Evolutionary conservation across 2,113 vertebrate species (phyloP), one percentile per base, ranked within the genome.

Genomic region (Axis porcinus): DNA sequence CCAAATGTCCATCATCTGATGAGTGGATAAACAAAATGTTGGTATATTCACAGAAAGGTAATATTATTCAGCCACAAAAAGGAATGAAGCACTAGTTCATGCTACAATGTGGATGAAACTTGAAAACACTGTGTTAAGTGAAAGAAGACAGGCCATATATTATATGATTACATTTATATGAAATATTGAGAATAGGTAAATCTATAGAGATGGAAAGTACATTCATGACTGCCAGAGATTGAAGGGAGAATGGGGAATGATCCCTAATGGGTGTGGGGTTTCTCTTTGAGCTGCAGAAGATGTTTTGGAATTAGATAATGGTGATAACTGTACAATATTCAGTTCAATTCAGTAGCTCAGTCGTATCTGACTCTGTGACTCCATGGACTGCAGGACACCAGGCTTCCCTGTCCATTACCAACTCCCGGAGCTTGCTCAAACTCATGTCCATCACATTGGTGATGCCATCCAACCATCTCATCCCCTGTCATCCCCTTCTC

Each of bases 271-370:
- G 7, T 55, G n/a, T 21, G 30, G 60, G 23, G 27, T 89, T 95
- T 95, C 47, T 93, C 15, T 95, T 86, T 92, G 70, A 83, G 30
- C 14, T 86, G 36, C 78, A 54, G 6, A 79, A 95, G 86, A 84
- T 96, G 3, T 97, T 97, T 79, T 94, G 40, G 28, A 97, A 87
- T 96, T 88, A 95, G 54, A 89, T 67, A 88, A 58, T 82, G 43
- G 28, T 60, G 33, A 82, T 89, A 64, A 25, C 81, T 91, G 25
- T 28, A 40, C 55, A 81, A 40, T 11, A 40, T 74, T 74, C 36
- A 23, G 67, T 43, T 74, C 67, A 74, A 12, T 74, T 74, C 67
- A 74, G 67, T 74, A 13, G 40, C 67, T 74, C 67, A 74, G 21
- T 40, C 11, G 5, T 74, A 21, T 74, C 67, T 74, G 36, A 40